Evolutionary conservation across 2,888 invertebrate genomes (phyloP).

Genomic region (Leucozona laternaria): DNA sequence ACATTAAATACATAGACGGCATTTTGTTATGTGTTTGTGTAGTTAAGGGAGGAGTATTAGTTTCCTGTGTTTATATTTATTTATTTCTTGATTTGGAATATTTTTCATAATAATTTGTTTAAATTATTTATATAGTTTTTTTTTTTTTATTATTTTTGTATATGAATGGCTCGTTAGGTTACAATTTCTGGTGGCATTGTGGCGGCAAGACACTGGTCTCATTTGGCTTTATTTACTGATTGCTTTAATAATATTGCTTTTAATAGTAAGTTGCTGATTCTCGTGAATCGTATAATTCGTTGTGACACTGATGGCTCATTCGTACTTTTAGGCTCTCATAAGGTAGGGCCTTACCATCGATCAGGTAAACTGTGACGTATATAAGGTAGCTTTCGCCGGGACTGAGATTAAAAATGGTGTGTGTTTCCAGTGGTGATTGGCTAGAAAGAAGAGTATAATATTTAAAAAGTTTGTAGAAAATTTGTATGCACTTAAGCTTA

Average conservation of each 20-base stretch:
- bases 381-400: slow-evolving; percentile 85
- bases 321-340: slow-evolving; percentile 85
- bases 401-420: slow-evolving; percentile 83
- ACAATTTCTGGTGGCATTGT: slow-evolving; percentile 75
- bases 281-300: slow-evolving; percentile 79
- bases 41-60: slow-evolving; percentile 33
- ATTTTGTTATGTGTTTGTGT: slow-evolving; percentile 30
- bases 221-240: slow-evolving; percentile 64
- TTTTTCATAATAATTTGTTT: slow-evolving; percentile 37
- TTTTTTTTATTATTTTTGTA: slow-evolving; percentile 28
- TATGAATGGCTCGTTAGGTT: slow-evolving; percentile 73
- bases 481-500: no score
- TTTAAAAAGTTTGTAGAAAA: no score
- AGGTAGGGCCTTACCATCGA: slow-evolving; percentile 85
- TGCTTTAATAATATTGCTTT: slow-evolving; percentile 22
- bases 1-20: slow-evolving; percentile 64
- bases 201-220: slow-evolving; percentile 75
- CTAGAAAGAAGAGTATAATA: no score
- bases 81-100: slow-evolving; percentile 53
- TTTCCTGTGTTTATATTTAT: slow-evolving; percentile 21
- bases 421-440: slow-evolving; percentile 83
- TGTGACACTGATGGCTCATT: slow-evolving; percentile 80
- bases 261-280: slow-evolving; percentile 80
- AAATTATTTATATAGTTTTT: slow-evolving; percentile 27
- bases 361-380: slow-evolving; percentile 86